Evolutionary conservation across 2,113 vertebrate genomes (phyloP).

Genomic region (Apaloderma vittatum): DNA sequence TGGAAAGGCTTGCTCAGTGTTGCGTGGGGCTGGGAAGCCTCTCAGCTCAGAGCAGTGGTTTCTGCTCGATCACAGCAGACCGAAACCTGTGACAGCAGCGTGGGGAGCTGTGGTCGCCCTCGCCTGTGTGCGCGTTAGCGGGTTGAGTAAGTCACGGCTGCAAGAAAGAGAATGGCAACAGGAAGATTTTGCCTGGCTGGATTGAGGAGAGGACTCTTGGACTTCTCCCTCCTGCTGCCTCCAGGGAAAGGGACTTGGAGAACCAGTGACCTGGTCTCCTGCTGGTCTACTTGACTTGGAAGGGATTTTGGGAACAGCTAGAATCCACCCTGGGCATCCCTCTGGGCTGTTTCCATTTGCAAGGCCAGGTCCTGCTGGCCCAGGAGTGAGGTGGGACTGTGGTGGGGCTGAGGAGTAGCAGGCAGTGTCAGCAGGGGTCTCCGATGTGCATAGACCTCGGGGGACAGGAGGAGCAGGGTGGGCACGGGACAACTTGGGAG

Average conservation of each 20-base stretch:
- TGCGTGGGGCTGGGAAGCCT: neutral
- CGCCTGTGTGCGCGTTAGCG: neutral
- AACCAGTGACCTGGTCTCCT: neutral
- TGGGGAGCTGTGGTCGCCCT: neutral
- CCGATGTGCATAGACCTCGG: accelerated
- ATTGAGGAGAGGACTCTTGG: neutral
- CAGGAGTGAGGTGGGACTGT: neutral
- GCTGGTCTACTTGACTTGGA: neutral
- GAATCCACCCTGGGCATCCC: neutral
- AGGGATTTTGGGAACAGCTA: neutral
- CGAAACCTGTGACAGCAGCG: neutral
- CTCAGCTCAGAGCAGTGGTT: neutral
- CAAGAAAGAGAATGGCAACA: neutral
- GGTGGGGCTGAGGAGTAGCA: neutral
- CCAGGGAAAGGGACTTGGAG: neutral
- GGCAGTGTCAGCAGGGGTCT: neutral
- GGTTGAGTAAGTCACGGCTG: neutral
- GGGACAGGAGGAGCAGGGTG: neutral
- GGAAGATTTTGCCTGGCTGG: neutral
- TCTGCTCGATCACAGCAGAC: neutral
- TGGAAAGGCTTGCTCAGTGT: conserved; percentile 5
- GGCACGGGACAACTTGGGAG: neutral
- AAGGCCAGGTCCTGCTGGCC: neutral
- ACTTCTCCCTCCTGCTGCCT: neutral
- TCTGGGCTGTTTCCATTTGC: neutral